These are phyloP conservation scores for Saccostrea echinata DNA, from an alignment of 1,140 invertebrate genomes.

Conservation along the genomic window DNA sequence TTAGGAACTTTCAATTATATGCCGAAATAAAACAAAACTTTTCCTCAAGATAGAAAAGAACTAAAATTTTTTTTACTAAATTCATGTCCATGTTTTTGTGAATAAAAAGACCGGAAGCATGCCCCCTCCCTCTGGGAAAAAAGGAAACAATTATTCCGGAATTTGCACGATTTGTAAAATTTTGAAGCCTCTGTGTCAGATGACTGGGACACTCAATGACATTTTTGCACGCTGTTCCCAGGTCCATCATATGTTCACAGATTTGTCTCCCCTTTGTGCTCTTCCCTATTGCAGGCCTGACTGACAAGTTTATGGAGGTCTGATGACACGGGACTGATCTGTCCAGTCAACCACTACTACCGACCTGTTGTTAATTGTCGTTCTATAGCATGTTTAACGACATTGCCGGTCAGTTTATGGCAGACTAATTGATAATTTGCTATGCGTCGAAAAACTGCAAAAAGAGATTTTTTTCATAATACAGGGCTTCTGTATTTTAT, in stretches of 20 bases:
- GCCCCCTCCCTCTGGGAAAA: not conserved
- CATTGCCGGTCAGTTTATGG: conserved; percentile 27
- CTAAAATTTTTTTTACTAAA: no score
- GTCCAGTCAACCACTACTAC: not conserved
- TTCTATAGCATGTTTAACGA: conserved; percentile 29
- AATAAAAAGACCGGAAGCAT: not conserved
- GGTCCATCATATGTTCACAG: conserved; percentile 22
- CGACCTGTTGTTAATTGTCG: conserved; percentile 14
- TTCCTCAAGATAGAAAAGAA: no score
- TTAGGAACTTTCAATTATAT: no score
- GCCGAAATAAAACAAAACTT: no score
- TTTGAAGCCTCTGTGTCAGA: not conserved
- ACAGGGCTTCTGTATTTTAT: not conserved
- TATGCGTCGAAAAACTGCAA: not conserved
- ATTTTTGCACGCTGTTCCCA: conserved; percentile 20
- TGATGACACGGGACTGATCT: conserved; percentile 5
- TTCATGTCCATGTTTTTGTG: no score
- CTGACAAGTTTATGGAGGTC: conserved; percentile 2
- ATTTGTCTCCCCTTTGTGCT: conserved; percentile 29
- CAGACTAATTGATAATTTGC: conserved; percentile 35
- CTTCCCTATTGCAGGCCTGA: not conserved
- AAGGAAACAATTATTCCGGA: not conserved
- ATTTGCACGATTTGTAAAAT: not conserved
- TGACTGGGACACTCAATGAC: not conserved
- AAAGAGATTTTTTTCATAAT: not conserved